Conservation (phyloP, 2,888 invertebrate genomes). For the Neria commutata region DNA sequence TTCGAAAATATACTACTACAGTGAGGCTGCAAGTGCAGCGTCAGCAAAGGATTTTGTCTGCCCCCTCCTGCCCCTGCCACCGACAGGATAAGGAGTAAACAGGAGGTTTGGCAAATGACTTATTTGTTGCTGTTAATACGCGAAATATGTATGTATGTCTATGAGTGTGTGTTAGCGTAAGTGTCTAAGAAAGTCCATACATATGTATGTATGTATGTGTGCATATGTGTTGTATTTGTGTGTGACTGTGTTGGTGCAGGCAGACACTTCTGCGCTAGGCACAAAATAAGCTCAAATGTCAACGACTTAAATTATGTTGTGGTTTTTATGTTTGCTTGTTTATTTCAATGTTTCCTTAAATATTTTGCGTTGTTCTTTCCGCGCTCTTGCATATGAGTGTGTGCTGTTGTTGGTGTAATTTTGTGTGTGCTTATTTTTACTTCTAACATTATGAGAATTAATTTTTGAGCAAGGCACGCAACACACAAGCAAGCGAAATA, state of each 20-base stretch:
- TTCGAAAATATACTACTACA: too few species aligned
- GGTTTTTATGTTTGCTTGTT: constrained; percentile 27
- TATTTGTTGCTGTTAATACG: constrained; percentile 12
- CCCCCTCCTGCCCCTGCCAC: neutral
- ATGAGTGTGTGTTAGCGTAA: neutral
- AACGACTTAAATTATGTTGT: constrained; percentile 39
- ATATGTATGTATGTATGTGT: constrained; percentile 1
- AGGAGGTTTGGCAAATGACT: constrained; percentile 16
- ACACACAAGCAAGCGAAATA: too few species aligned
- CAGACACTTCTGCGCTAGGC: constrained; percentile 38
- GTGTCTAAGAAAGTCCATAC: neutral
- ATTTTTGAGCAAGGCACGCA: too few species aligned
- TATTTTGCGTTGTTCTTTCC: too few species aligned
- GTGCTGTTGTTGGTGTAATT: too few species aligned
- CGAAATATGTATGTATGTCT: constrained; percentile 1
- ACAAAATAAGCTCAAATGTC: constrained; percentile 42
- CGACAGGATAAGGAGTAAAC: neutral
- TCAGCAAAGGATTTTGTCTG: constrained; percentile 14
- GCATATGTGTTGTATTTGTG: neutral
- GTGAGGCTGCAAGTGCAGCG: constrained; percentile 11
- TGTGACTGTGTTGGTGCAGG: neutral
- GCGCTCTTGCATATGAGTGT: too few species aligned
- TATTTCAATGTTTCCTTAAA: too few species aligned
- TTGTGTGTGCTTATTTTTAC: too few species aligned
- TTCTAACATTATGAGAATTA: too few species aligned